phyloP scores from a whole-genome alignment of 2,888 invertebrate genomes.

The Gastracanthus pulcherrimus region DNA sequence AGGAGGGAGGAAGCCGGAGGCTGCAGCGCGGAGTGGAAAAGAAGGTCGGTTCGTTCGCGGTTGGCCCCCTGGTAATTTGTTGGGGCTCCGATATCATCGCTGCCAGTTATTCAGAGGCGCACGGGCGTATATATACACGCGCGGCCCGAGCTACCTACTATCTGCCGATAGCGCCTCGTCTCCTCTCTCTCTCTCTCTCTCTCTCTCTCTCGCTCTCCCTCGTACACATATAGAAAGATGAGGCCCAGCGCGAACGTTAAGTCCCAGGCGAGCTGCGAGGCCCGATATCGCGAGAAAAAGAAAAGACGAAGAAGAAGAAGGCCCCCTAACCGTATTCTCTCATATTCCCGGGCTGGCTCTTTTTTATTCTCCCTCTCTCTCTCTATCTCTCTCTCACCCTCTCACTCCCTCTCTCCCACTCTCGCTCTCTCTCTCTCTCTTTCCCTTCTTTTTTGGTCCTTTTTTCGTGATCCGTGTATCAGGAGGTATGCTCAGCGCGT shows the following conservation, averaged over 20 bases:
- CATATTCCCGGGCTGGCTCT: conserved; percentile 32
- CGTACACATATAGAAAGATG: conserved; percentile 9
- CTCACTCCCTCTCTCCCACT: no score
- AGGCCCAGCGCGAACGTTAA: conserved; percentile 50
- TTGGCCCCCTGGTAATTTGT: conserved; percentile 69
- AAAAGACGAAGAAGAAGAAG: conserved; percentile 17
- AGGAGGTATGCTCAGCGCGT: conserved; percentile 6
- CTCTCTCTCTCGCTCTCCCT: conserved; percentile 32
- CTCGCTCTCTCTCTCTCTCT: no score
- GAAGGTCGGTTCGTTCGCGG: conserved; percentile 60
- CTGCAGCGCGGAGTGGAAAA: no score
- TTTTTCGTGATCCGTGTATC: conserved; percentile 33
- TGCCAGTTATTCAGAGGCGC: conserved; percentile 62
- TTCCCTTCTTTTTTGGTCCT: not conserved
- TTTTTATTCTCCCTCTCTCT: no score
- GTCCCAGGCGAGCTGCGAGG: no score
- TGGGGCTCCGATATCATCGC: conserved; percentile 69
- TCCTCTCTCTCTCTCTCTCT: conserved; percentile 4
- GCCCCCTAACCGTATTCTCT: conserved; percentile 37
- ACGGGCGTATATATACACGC: conserved; percentile 46
- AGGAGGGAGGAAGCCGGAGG: conserved; percentile 35
- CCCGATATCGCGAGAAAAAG: conserved; percentile 41
- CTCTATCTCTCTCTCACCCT: no score
- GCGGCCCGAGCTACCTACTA: conserved; percentile 37
- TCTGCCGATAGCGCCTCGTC: conserved; percentile 63